Evolutionary conservation across 1,140 invertebrate genomes (phyloP), one percentile per base, ranked within the genome.

Genomic region (Melitaea cinxia): DNA sequence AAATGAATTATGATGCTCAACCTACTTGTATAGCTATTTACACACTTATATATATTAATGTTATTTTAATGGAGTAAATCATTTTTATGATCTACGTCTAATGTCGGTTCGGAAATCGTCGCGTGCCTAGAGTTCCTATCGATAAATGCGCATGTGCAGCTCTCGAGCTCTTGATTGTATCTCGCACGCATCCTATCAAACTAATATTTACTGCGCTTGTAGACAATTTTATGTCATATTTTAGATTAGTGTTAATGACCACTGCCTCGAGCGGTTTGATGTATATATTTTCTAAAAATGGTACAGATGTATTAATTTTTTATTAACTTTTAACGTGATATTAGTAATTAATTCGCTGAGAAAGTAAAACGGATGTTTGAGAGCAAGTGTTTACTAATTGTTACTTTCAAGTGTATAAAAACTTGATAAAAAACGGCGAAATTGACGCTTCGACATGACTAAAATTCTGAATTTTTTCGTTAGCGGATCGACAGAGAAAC

Each of bases 71-170:
- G 42, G 21, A 21, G 19, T 7, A 23, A 21, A 47, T 21, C 21
- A 10, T 47, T 10, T 4, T 54, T 54, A 54, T 56, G 37, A 42
- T 56, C 54, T 33, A 42, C 19, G 35, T 17, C 54, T 45, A 26
- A 42, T 28, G 15, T 42, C 37, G 15, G 37, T 56, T 56, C 54
- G 23, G 53, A 56, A 56, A 56, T 24, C 35, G 45, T 56, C 37
- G 54, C 54, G 54, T 56, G 54, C 21, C 37, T n/a, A 56, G 35
- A 56, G 54, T 56, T 56, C 54, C 37, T 42, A 42, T 56, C 37
- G 54, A 56, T 56, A 56, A 56, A 42, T 26, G 37, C 15, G 54
- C 54, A 37, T 39, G 39, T 37, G 23, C 54, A 56, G 42, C 42
- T 47, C 42, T 47, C 42, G 17, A 47, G 21, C 14, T 12, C 7